Conservation (phyloP, 2,113 vertebrate species). For the human (Homo sapiens) region GRCh38 chr12:29526501-29527000, state of each 20-base stretch:
- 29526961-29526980: not conserved
- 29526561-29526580: not conserved
- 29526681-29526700: not conserved
- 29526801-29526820: not conserved
- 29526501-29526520: too few species aligned
- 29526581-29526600: not conserved
- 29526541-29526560: not conserved
- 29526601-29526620: not conserved
- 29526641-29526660: not conserved
- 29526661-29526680: not conserved
- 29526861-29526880: not conserved
- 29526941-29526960: not conserved
- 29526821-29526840: not conserved
- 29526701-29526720: not conserved
- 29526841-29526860: not conserved
- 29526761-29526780: not conserved
- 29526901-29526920: not conserved
- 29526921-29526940: not conserved
- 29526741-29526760: not conserved
- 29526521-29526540: too few species aligned
- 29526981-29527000: not conserved
- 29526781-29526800: not conserved
- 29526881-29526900: not conserved
- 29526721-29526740: not conserved
- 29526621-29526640: not conserved